phyloP scores from a whole-genome alignment of 1,140 invertebrate genomes.

The Heterodera carotae region DNA sequence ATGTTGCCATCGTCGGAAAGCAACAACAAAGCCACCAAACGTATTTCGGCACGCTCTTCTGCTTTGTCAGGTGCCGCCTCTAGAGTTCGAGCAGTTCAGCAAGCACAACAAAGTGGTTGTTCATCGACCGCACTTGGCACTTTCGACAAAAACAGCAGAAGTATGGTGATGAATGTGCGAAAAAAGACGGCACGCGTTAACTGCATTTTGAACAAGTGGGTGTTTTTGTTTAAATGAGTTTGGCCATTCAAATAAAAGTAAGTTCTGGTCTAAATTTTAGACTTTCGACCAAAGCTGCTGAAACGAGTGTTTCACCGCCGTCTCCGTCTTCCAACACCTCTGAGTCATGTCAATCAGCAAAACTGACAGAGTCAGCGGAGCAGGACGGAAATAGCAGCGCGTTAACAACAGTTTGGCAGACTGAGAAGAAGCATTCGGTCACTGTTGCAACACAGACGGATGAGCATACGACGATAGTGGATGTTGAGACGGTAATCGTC shows the following conservation, averaged over 20 bases:
- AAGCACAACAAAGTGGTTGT: constrained; percentile 8
- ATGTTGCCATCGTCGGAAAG: neutral
- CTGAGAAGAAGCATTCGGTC: neutral
- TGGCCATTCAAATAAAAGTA: neutral
- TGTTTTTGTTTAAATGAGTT: neutral
- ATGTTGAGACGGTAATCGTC: too few relatives aligned
- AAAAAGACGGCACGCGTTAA: constrained; percentile 39
- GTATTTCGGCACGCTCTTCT: neutral
- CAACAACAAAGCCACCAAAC: neutral
- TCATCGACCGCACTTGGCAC: neutral
- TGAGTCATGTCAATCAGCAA: neutral
- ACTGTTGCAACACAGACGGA: neutral
- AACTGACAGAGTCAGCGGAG: neutral
- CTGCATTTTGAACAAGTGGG: constrained; percentile 46
- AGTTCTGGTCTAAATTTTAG: constrained; percentile 22
- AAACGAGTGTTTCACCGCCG: constrained; percentile 23
- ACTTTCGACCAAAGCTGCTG: constrained; percentile 42
- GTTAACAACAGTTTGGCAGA: neutral
- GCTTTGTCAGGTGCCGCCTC: neutral
- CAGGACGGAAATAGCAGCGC: neutral
- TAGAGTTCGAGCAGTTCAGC: neutral
- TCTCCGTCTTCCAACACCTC: neutral
- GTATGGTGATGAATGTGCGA: constrained; percentile 5
- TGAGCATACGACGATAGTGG: neutral
- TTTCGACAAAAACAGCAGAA: constrained; percentile 18